Percentiles rank a stretch among this genome's conserved stretches.
Evolutionary conservation across 2,797 vertebrate species (phyloP).

Genomic region (Pseudochirops corinnae): DNA sequence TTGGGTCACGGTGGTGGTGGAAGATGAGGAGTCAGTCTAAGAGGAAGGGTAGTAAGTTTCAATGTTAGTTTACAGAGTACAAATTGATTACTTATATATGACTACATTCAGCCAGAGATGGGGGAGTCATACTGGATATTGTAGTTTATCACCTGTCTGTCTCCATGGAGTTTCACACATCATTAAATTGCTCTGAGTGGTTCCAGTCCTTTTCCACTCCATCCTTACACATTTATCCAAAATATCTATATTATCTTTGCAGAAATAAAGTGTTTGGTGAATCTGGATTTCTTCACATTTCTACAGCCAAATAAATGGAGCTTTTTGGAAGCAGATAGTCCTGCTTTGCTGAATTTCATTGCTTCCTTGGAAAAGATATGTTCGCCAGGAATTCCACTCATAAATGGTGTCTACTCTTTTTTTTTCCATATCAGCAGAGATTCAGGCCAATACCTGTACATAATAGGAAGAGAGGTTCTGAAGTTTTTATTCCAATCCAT

Average conservation of each 20-base stretch:
- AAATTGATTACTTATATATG: slow-evolving; percentile 41
- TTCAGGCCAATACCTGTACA: neutral
- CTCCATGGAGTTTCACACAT: slow-evolving; percentile 50
- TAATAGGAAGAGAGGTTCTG: neutral
- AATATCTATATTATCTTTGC: slow-evolving; percentile 27
- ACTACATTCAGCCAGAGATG: slow-evolving; percentile 20
- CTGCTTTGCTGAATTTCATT: slow-evolving; percentile 12
- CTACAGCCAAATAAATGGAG: slow-evolving; percentile 1
- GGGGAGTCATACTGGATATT: neutral
- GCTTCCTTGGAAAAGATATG: slow-evolving; percentile 32
- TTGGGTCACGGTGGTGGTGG: neutral
- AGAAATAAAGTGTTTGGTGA: neutral
- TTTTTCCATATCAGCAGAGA: neutral
- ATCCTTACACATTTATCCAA: slow-evolving; percentile 29
- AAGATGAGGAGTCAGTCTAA: slow-evolving; percentile 27
- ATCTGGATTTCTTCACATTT: slow-evolving; percentile 41
- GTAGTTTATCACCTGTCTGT: slow-evolving; percentile 20
- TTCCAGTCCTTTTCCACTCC: slow-evolving; percentile 27
- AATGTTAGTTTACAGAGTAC: slow-evolving; percentile 48
- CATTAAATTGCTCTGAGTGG: slow-evolving; percentile 45
- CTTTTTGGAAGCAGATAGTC: slow-evolving; percentile 47
- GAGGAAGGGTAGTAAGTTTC: slow-evolving; percentile 56
- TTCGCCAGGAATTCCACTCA: slow-evolving; percentile 10
- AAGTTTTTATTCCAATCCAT: neutral
- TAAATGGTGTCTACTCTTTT: neutral